Conservation (phyloP, 2,888 invertebrate genomes). For the Cryptophagus acutangulus region DNA sequence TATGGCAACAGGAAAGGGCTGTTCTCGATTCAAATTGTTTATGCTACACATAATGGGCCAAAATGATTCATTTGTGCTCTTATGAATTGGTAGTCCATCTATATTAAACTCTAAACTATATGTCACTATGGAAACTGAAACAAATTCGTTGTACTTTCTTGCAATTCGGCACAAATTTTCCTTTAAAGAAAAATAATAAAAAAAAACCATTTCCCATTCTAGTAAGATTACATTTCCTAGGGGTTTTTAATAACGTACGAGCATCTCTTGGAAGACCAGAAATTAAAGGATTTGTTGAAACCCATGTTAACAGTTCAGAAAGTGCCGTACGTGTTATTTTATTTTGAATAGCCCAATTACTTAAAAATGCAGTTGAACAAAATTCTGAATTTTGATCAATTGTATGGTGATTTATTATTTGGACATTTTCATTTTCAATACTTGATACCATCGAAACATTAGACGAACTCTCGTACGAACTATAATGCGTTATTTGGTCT, state of each 20-base stretch:
- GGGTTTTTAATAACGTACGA: not conserved
- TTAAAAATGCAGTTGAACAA: not conserved
- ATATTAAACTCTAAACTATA: constrained; percentile 12
- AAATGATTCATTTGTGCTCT: constrained; percentile 12
- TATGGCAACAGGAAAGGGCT: constrained; percentile 6
- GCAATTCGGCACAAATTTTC: not conserved
- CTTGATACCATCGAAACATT: not conserved
- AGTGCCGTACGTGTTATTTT: not conserved
- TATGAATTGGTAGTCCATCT: constrained; percentile 15
- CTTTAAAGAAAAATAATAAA: not conserved
- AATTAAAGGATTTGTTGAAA: not conserved
- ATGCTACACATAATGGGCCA: constrained; percentile 21
- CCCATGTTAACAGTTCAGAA: not conserved
- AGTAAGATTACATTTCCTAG: not conserved
- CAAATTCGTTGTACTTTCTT: constrained; percentile 7
- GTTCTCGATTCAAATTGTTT: not conserved
- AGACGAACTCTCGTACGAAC: not conserved
- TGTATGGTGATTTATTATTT: not conserved
- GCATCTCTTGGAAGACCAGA: not conserved
- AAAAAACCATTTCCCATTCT: not conserved
- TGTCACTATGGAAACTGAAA: too few relatives aligned
- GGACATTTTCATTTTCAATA: not conserved
- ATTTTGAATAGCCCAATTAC: not conserved
- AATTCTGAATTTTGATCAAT: not conserved
- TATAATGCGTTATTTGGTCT: not conserved